A percentile compares a stretch with the other conserved stretches of the same genome.
These are phyloP conservation scores for Lathamus discolor DNA, from an alignment of 2,113 vertebrate species.

Conservation along the genomic window DNA sequence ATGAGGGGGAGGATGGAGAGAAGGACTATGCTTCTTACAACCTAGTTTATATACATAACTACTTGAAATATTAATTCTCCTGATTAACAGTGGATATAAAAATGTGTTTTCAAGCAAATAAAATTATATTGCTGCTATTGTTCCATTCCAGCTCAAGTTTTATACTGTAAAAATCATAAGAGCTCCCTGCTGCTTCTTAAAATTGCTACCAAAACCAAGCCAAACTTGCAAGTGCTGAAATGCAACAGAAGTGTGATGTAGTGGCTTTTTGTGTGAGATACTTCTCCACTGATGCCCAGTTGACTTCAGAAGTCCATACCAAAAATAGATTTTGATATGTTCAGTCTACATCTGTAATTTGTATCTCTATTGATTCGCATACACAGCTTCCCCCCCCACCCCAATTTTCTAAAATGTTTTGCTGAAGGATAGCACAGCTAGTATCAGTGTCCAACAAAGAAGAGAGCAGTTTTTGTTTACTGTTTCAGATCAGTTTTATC, in stretches of 20 bases:
- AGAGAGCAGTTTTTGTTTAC: not conserved
- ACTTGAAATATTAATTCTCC: not conserved
- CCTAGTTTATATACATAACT: not conserved
- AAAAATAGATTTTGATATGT: not conserved
- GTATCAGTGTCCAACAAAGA: not conserved
- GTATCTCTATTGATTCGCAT: not conserved
- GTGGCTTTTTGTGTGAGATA: not conserved
- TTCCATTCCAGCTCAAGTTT: not conserved
- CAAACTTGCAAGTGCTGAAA: not conserved
- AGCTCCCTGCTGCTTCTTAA: not conserved
- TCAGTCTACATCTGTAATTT: not conserved
- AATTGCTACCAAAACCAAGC: not conserved
- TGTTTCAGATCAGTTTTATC: not conserved
- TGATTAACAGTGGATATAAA: not conserved
- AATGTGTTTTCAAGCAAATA: not conserved
- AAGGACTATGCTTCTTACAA: not conserved
- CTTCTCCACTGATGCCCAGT: not conserved
- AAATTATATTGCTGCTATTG: not conserved
- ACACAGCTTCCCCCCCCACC: accelerated
- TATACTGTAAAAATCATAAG: not conserved
- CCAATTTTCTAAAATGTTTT: not conserved
- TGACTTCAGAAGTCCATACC: not conserved
- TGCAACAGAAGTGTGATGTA: not conserved
- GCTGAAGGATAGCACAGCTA: not conserved
- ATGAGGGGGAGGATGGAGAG: not conserved